Evolutionary conservation across 1,140 invertebrate species (phyloP).

Genomic region (Drosophila melanogaster): Release_6_plus_ISO1_MT NC_004354.4:10993501-10994000

Average conservation of each 20-base stretch:
- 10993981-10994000: slow-evolving; percentile 6
- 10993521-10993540: slow-evolving; percentile 58
- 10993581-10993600: background rate
- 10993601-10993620: slow-evolving; percentile 27
- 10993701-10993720: slow-evolving; percentile 63
- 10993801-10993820: slow-evolving; percentile 34
- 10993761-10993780: slow-evolving; percentile 1
- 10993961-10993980: background rate
- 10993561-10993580: background rate
- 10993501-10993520: slow-evolving; percentile 65
- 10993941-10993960: background rate
- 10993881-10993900: slow-evolving; percentile 50
- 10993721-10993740: slow-evolving; percentile 18
- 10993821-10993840: slow-evolving; percentile 12
- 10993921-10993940: background rate
- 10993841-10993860: slow-evolving; percentile 22
- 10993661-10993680: slow-evolving; percentile 80
- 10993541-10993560: slow-evolving; percentile 43
- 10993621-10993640: background rate
- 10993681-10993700: slow-evolving; percentile 78
- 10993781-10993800: background rate
- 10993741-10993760: slow-evolving; percentile 22
- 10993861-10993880: slow-evolving; percentile 71
- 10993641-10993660: slow-evolving; percentile 63
- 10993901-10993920: background rate